Percentiles rank a stretch among this genome's conserved stretches.
Conservation (phyloP, 1,140 invertebrate genomes). For the Penaeus vannamei region DNA sequence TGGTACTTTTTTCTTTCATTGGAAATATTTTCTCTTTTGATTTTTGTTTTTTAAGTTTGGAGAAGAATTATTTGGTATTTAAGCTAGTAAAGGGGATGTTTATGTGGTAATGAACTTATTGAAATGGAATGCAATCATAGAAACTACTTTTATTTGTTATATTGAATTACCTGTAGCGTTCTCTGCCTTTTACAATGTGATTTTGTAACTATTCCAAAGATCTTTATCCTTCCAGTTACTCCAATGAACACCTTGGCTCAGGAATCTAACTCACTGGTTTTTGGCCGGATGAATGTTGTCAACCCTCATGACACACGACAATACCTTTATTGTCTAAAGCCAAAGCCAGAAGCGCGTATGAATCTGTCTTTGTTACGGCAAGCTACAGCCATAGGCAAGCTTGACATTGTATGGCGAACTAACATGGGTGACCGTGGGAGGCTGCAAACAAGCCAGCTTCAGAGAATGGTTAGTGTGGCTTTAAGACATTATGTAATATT, state of each 20-base stretch:
- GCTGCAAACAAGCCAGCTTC: conserved; percentile 94
- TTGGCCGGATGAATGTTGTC: conserved; percentile 87
- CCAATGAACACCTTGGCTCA: conserved; percentile 72
- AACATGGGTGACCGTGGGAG: conserved; percentile 95
- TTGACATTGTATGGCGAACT: conserved; percentile 98
- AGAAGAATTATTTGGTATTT: too few species aligned
- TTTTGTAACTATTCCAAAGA: neutral
- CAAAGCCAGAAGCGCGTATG: conserved; percentile 81
- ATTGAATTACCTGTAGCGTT: too few species aligned
- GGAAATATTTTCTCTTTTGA: too few species aligned
- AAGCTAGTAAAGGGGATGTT: too few species aligned
- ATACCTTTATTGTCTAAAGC: conserved; percentile 93
- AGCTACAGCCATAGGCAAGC: conserved; percentile 84
- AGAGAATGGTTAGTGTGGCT: conserved; percentile 81
- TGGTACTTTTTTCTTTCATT: too few species aligned
- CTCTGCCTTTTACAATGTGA: neutral
- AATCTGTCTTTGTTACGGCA: conserved; percentile 74
- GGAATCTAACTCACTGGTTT: conserved; percentile 78
- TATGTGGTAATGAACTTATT: too few species aligned
- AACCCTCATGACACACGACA: conserved; percentile 81
- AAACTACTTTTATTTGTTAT: too few species aligned
- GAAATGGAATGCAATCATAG: too few species aligned
- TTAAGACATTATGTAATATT: too few species aligned
- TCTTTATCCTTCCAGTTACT: conserved; percentile 33
- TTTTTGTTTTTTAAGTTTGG: too few species aligned